Percentiles rank a stretch among this genome's conserved stretches.
Evolutionary conservation across 2,113 vertebrate species (phyloP).

Genomic region (crab-eating macaque (Macaca fascicularis)): T2T-MFA8v1.1 NC_088378.1:64583501-64584000

Average conservation of each 20-base stretch:
- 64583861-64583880: not conserved
- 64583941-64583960: not conserved
- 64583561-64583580: not conserved
- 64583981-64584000: not conserved
- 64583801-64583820: not conserved
- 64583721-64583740: not conserved
- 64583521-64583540: accelerated
- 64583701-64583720: not conserved
- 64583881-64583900: not conserved
- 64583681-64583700: not conserved
- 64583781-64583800: not conserved
- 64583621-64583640: not conserved
- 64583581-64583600: too few species aligned
- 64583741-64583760: not conserved
- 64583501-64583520: accelerated
- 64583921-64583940: not conserved
- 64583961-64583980: not conserved
- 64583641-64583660: too few species aligned
- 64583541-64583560: not conserved
- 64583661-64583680: not conserved
- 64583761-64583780: not conserved
- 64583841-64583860: not conserved
- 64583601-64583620: not conserved
- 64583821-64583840: not conserved
- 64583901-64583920: not conserved